Base-by-base conservation (phyloP, 1,140 invertebrate species). In the Ctenoplectra terminalis region DNA sequence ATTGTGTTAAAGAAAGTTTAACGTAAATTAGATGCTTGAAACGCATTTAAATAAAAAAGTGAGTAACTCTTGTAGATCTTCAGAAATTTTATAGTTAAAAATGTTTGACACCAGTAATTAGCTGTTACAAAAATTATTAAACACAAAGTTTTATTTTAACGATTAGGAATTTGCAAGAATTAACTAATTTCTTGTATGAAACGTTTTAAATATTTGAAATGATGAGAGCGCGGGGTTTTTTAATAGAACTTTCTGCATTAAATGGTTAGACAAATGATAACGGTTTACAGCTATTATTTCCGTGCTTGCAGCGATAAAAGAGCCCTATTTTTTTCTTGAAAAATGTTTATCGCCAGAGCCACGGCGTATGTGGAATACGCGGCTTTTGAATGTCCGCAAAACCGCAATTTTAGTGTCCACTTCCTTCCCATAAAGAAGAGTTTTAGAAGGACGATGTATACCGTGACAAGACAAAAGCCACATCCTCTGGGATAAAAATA, bases 381-480 rank as follows among this genome's bases (percentile, higher is more conserved):
- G 64, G 50, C 52, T 64, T 67, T 52, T 15, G 50, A 26, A 9
- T 26, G 48, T 20, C 50, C 71, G 43, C 52, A 76, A 73, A 83
- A 4, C 81, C 81, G 13, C 81, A 61, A 43, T 37, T 60, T 83
- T 75, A 29, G 17, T 52, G 37, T 15, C 76, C 56, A n/a, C 61
- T 77, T 87, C 81, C 84, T 86, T 40, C 17, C 15, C 69, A 60
- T 52, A 52, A 69, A 69, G 60, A 63, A 34, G 70, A 54, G 31
- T 82, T 73, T 26, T 40, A 58, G 70, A n/a, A 77, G 56, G 46
- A 46, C 29, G 20, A 67, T 29, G 29, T 54, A 46, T 31, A 63
- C 48, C 20, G 58, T 75, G 88, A 83, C 76, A 89, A 89, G 82
- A 89, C 80, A 86, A 88, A 85, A 82, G 66, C 88, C 89, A 81